Evolutionary conservation across 2,888 invertebrate genomes (phyloP).

Genomic region (Melolontha melolontha): DNA sequence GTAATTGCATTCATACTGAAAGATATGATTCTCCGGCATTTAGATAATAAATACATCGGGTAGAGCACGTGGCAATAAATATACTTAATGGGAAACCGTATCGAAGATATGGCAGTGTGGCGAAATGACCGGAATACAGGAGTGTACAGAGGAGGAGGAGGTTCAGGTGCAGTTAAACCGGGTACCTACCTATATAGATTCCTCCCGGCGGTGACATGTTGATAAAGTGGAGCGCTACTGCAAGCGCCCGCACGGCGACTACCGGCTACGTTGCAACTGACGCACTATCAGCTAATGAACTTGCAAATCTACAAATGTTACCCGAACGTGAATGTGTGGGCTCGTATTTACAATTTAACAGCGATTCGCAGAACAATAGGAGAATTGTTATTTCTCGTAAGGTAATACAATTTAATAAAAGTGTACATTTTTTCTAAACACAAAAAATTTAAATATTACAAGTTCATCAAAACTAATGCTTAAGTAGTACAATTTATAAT

Average conservation of each 20-base stretch:
- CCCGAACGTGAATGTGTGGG: conserved; percentile 52
- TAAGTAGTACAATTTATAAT: no score
- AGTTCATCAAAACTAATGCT: no score
- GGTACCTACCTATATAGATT: conserved; percentile 48
- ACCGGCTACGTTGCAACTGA: conserved; percentile 46
- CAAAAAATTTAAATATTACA: no score
- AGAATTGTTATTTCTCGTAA: not conserved
- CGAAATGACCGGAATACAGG: conserved; percentile 32
- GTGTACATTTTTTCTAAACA: no score
- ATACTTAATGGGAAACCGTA: conserved; percentile 40
- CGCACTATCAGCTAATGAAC: conserved; percentile 59
- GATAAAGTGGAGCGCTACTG: conserved; percentile 57
- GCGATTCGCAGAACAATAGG: not conserved
- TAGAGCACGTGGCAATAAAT: conserved; percentile 38
- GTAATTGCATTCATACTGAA: conserved; percentile 39
- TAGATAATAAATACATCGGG: conserved; percentile 36
- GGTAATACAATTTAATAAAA: no score
- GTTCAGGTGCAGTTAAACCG: conserved; percentile 42
- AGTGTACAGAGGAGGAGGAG: conserved; percentile 35
- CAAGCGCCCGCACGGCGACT: conserved; percentile 49
- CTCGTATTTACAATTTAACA: conserved; percentile 48
- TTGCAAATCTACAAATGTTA: conserved; percentile 57
- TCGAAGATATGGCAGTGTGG: conserved; percentile 36
- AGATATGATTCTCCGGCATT: conserved; percentile 36
- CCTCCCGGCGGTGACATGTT: conserved; percentile 53